Percentiles rank a stretch among this genome's conserved stretches.
Conservation (phyloP, 2,113 vertebrate genomes). For the Pelecanus crispus region DNA sequence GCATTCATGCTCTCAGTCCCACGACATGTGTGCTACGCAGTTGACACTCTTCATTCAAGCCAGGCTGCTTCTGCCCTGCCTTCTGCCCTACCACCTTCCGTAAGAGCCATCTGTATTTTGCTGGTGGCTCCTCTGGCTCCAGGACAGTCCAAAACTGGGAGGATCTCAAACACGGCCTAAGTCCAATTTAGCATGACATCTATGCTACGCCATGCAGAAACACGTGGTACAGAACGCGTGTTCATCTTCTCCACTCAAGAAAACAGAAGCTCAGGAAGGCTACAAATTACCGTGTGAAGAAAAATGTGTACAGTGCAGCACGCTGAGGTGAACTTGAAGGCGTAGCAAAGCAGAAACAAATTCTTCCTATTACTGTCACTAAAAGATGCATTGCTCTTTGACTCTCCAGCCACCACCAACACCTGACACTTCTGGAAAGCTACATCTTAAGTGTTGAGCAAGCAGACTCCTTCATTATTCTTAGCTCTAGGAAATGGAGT, state of each 20-base stretch:
- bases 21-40: rapidly evolving
- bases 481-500: background rate
- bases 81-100: background rate
- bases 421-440: background rate
- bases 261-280: background rate
- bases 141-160: background rate
- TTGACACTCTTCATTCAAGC: background rate
- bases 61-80: background rate
- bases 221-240: rapidly evolving
- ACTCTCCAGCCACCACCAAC: background rate
- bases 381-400: background rate
- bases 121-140: background rate
- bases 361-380: background rate
- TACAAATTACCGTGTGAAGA: background rate
- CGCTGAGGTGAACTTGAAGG: background rate
- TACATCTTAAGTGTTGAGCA: background rate
- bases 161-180: background rate
- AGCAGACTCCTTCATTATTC: background rate
- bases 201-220: background rate
- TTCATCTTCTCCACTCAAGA: background rate
- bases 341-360: background rate
- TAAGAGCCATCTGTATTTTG: background rate
- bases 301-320: background rate
- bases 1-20: background rate
- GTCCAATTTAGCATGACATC: background rate